Base-by-base conservation (phyloP, 2,113 vertebrate species). In the Thalassarche chlororhynchos region DNA sequence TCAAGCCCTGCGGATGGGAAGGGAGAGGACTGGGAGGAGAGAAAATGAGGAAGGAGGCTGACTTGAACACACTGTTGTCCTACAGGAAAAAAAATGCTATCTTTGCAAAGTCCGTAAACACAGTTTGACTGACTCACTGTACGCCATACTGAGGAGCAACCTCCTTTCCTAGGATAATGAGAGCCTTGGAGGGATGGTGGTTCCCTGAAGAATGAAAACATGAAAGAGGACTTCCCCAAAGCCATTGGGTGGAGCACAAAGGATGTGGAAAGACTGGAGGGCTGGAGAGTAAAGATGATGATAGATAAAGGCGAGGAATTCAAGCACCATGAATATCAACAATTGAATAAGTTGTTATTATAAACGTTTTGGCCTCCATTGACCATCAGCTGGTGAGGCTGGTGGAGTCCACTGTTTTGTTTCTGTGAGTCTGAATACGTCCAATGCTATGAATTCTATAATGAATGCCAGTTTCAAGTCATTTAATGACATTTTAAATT, bases 171-270 rank as follows among this genome's bases (percentile, higher is more conserved):
- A 76, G 76, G 89, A 61, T 97, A 96, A 97, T 97, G 89, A 96
- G 70, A 90, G 78, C 89, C 95, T 96, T 0, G 0, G 44, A 94
- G 81, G 77, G 42, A 93, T 83, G 91, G 91, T 93, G 84, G 93
- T 87, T 97, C 89, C 95, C 93, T 97, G 61, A 85, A 93, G 94
- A 68, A 94, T 77, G 87, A 89, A 93, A 96, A 97, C 94, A 94
- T 97, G 89, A 95, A 97, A 97, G 96, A 96, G 84, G 95, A 94
- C 95, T 93, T 97, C 95, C 95, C 97, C 93, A 97, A 83, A 96
- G 95, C 84, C 84, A 74, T 95, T 87, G 96, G 96, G 95, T 95
- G 94, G 96, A 97, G 96, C 84, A 93, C 66, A 93, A 89, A 94
- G 94, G 96, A 97, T 94, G 84, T 94, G 92, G 92, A 96, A 96